Evolutionary conservation across 1,140 invertebrate species (phyloP).

Genomic region (Panagrolaimus sp.): DNA sequence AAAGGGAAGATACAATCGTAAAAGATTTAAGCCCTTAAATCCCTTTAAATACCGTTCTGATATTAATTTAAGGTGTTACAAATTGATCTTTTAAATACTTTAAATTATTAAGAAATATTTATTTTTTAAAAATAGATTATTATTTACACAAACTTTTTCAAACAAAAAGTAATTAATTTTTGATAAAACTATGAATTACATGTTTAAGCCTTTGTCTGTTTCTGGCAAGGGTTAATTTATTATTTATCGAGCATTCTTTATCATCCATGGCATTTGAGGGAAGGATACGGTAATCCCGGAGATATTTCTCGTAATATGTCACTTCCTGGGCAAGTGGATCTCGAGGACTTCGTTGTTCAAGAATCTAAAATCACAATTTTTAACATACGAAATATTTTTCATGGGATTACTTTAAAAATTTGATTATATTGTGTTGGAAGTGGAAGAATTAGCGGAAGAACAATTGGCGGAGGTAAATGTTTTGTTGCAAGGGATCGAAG

Average conservation of each 20-base stretch:
- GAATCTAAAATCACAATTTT: constrained; percentile 25
- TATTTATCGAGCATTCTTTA: constrained; percentile 19
- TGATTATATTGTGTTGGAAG: constrained; percentile 22
- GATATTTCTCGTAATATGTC: constrained; percentile 34
- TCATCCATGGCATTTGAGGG: constrained; percentile 31
- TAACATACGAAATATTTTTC: too few relatives aligned
- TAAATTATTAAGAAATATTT: too few relatives aligned
- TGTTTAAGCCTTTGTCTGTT: constrained; percentile 27
- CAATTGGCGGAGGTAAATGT: constrained; percentile 23
- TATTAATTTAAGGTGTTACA: too few relatives aligned
- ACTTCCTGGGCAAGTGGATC: constrained; percentile 33
- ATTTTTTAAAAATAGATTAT: too few relatives aligned
- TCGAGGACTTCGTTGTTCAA: constrained; percentile 30
- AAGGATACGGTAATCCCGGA: constrained; percentile 32
- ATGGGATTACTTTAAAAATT: constrained; percentile 15
- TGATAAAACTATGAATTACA: not conserved
- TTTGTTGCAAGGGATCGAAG: constrained; percentile 11
- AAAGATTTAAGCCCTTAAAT: too few relatives aligned
- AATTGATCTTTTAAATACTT: too few relatives aligned
- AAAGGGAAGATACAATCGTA: too few relatives aligned
- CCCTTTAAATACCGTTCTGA: too few relatives aligned
- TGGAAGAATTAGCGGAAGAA: constrained; percentile 28
- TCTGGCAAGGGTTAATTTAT: constrained; percentile 5
- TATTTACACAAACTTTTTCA: too few relatives aligned
- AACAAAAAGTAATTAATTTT: too few relatives aligned